Evolutionary conservation across 2,113 vertebrate genomes (phyloP).

Genomic region (Podilymbus podiceps): DNA sequence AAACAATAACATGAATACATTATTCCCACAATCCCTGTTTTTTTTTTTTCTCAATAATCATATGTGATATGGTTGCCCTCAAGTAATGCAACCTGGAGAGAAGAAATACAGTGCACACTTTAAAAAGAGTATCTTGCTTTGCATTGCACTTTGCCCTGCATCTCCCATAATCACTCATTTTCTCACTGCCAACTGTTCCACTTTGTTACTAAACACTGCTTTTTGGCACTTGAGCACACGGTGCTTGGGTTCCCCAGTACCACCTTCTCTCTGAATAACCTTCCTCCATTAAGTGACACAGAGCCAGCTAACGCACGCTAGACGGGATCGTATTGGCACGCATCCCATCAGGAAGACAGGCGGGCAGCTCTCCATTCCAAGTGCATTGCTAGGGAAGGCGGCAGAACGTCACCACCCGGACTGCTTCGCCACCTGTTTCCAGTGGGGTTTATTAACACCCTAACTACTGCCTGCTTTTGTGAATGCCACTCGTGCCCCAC

Average conservation of each 20-base stretch:
- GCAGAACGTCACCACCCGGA: neutral
- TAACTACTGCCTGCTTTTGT: neutral
- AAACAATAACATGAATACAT: neutral
- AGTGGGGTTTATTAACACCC: neutral
- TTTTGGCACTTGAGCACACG: neutral
- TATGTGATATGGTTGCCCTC: neutral
- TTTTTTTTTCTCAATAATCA: neutral
- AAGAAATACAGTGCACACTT: neutral
- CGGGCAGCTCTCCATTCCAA: neutral
- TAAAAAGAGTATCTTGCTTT: neutral
- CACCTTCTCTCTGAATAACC: neutral
- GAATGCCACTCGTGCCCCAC: rapidly evolving
- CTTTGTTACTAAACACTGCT: neutral
- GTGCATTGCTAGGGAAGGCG: neutral
- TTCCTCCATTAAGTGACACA: neutral
- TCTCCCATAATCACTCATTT: neutral
- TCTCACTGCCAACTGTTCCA: neutral
- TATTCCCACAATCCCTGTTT: neutral
- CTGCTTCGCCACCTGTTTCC: neutral
- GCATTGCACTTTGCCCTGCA: neutral
- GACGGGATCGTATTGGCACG: rapidly evolving
- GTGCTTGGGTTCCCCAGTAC: neutral
- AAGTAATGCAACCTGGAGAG: neutral
- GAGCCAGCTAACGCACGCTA: neutral
- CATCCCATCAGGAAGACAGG: neutral